These are phyloP conservation scores for Ctenopoma kingsleyae DNA, from an alignment of 2,797 vertebrate species.

Conservation along the genomic window DNA sequence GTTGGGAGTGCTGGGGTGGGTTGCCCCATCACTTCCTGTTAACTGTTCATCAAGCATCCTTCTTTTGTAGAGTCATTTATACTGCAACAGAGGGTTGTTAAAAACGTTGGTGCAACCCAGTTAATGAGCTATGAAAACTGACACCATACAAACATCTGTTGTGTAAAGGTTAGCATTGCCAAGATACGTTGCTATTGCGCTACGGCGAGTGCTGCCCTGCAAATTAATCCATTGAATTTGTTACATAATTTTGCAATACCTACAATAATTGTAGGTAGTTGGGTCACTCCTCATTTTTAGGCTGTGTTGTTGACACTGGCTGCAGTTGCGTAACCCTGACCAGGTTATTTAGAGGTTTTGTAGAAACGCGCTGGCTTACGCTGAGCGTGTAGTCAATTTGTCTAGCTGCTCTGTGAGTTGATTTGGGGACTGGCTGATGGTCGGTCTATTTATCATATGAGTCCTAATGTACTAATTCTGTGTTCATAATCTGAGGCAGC, in stretches of 20 bases:
- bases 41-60: background rate
- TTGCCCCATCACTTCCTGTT: too few relatives aligned
- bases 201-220: background rate
- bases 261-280: too few relatives aligned
- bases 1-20: too few relatives aligned
- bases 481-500: constrained; percentile 89
- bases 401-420: constrained; percentile 71
- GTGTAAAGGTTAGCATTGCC: background rate
- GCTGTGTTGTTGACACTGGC: constrained; percentile 2
- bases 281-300: constrained; percentile 4
- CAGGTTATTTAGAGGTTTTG: constrained; percentile 23
- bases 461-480: constrained; percentile 88
- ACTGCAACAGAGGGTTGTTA: background rate
- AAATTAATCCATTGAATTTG: background rate
- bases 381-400: constrained; percentile 73
- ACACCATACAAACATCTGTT: background rate
- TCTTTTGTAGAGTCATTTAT: background rate
- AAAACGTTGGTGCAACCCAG: background rate
- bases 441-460: constrained; percentile 88
- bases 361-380: constrained; percentile 53
- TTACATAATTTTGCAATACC: too few relatives aligned
- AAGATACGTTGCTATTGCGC: background rate
- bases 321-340: constrained; percentile 8
- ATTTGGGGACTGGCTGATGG: constrained; percentile 67
- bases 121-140: background rate